Conservation (phyloP, 35 echinoderm and acorn worm species). For the Ophiothrix spiculata region DNA sequence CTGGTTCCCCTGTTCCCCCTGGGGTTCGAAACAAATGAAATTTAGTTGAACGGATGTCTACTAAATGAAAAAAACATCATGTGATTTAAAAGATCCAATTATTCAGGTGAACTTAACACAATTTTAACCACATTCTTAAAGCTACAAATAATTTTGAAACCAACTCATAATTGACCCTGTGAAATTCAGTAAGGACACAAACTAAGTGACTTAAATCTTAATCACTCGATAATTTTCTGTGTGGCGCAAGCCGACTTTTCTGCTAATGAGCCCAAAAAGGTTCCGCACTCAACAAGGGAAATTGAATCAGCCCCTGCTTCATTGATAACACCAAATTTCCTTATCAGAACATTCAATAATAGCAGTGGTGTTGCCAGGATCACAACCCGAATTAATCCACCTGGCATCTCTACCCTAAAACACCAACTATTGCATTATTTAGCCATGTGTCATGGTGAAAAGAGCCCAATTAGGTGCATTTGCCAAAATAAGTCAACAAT, state of each 20-base stretch:
- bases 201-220: not conserved
- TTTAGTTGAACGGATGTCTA: not conserved
- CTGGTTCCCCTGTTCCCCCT: too few relatives aligned
- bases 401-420: too few relatives aligned
- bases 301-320: not conserved
- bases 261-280: not conserved
- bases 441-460: too few relatives aligned
- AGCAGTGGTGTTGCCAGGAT: too few relatives aligned
- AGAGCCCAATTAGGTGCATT: too few relatives aligned
- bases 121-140: not conserved
- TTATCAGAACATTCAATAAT: not conserved
- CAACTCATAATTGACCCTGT: not conserved
- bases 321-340: constrained; percentile 8
- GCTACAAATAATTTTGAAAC: not conserved
- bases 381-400: too few relatives aligned
- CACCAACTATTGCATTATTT: too few relatives aligned
- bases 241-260: not conserved
- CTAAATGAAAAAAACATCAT: not conserved
- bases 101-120: not conserved
- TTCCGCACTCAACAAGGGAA: constrained; percentile 14
- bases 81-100: not conserved
- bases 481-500: too few relatives aligned
- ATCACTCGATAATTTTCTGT: not conserved
- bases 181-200: not conserved
- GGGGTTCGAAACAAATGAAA: too few relatives aligned